Conservation (phyloP, 2,113 vertebrate genomes). For the Hypomesus transpacificus region DNA sequence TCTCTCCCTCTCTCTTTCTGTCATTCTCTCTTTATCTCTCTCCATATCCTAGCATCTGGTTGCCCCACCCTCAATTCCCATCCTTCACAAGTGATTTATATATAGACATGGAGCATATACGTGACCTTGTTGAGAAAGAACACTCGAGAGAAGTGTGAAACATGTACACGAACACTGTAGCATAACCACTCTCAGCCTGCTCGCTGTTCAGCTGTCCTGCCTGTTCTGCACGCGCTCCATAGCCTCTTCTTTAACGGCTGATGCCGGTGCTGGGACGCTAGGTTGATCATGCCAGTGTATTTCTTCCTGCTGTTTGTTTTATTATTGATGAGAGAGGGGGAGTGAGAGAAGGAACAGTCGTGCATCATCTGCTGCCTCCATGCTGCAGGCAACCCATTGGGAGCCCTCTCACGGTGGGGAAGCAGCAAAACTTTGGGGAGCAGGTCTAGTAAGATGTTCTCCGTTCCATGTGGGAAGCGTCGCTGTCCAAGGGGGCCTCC, state of each 20-base stretch:
- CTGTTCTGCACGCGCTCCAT: too few species aligned
- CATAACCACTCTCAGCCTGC: neutral
- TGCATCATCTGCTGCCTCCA: constrained; percentile 8
- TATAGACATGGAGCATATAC: constrained; percentile 2
- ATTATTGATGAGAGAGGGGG: constrained; percentile 65
- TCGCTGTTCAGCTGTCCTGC: too few species aligned
- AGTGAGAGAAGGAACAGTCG: constrained; percentile 24
- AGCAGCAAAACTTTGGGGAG: neutral
- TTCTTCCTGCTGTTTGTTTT: constrained; percentile 54
- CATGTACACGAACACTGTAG: neutral
- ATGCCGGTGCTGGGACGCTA: neutral
- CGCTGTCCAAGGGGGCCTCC: too few species aligned
- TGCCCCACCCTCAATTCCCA: neutral
- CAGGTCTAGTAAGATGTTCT: too few species aligned
- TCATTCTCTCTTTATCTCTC: neutral
- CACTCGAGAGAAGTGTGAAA: constrained; percentile 17
- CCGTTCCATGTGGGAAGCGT: too few species aligned
- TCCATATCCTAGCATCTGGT: neutral
- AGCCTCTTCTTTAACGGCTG: too few species aligned
- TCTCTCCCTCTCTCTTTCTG: neutral
- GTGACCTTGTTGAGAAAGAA: constrained; percentile 29
- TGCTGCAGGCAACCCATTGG: too few species aligned
- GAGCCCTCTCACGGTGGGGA: too few species aligned
- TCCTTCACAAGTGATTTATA: constrained; percentile 22
- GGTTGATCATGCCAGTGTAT: constrained; percentile 43